Conservation (phyloP, 2,113 vertebrate species). For the Rhineura floridana region DNA sequence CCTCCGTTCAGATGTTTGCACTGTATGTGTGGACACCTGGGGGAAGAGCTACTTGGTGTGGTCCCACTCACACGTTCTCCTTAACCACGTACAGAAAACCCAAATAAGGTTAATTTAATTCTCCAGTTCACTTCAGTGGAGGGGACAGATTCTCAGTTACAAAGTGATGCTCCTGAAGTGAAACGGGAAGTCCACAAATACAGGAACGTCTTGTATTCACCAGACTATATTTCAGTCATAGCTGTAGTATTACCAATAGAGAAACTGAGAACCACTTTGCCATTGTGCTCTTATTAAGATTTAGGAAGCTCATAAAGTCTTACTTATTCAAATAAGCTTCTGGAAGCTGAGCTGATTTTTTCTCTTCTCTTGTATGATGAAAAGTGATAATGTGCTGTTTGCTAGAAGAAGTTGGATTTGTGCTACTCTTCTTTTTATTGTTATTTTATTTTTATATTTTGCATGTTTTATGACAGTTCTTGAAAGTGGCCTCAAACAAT, state of each 20-base stretch:
- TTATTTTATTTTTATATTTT: too few relatives aligned
- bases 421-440: neutral
- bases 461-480: neutral
- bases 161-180: neutral
- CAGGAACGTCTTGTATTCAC: neutral
- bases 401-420: neutral
- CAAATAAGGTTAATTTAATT: neutral
- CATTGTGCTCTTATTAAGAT: neutral
- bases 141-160: neutral
- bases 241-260: neutral
- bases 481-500: neutral
- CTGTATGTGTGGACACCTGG: too few relatives aligned
- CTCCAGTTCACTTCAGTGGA: neutral
- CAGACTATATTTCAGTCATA: neutral
- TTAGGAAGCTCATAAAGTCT: neutral
- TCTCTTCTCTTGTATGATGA: neutral
- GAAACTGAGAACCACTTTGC: neutral
- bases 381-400: neutral
- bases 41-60: too few relatives aligned
- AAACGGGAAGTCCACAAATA: neutral
- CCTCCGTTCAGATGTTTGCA: too few relatives aligned
- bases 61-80: too few relatives aligned
- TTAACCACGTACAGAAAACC: too few relatives aligned
- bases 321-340: neutral
- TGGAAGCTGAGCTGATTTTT: neutral